Base-by-base conservation (phyloP, 2,888 invertebrate genomes). In the Uropetala carovei region DNA sequence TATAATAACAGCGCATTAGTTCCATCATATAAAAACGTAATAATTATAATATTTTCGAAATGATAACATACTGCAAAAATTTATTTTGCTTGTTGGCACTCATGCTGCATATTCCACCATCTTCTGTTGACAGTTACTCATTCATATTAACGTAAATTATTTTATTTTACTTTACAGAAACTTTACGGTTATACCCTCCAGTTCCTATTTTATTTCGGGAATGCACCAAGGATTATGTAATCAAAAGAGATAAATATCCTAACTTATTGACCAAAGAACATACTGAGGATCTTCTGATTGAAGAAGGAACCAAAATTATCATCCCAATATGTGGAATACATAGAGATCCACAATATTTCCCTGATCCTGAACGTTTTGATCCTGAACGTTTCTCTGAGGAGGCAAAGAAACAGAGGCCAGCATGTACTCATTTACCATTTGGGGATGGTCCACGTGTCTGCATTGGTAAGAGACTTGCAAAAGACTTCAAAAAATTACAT, bases 181-280 rank as follows among this genome's bases (percentile, higher is more conserved):
- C 95, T 0, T 94, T 96, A 2, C 94, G 96, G 13, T 94, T 95
- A 93, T 95, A 95, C 93, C 95, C 96, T 0, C 94, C 96, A 8
- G 94, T 95, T 0, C 95, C 95, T 0, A 94, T 95, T 9, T 93
- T 95, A 5, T 95, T 94, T 89, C 94, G 95, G 27, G 94, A 94
- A 56, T 95, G 95, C 27, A 93, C 93, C 58, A 93, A 93, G 27
- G 94, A 94, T 57, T 95, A 95, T 93, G 93, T 93, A 64, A 93
- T 95, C 43, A 89, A 89, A 89, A 89, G 64, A 43, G 89, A 89
- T 0, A 64, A 89, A 11, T 89, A 64, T 18, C 56, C 68, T 11
- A 8, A 89, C 64, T n/a, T n/a, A 16, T 64, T 60, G 18, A 64
- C 13, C n/a, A 86, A 59, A 59, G 18, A 86, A 13, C 56, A 85